These are phyloP conservation scores for Globodera rostochiensis DNA, from an alignment of 1,140 invertebrate species.

Conservation along the genomic window DNA sequence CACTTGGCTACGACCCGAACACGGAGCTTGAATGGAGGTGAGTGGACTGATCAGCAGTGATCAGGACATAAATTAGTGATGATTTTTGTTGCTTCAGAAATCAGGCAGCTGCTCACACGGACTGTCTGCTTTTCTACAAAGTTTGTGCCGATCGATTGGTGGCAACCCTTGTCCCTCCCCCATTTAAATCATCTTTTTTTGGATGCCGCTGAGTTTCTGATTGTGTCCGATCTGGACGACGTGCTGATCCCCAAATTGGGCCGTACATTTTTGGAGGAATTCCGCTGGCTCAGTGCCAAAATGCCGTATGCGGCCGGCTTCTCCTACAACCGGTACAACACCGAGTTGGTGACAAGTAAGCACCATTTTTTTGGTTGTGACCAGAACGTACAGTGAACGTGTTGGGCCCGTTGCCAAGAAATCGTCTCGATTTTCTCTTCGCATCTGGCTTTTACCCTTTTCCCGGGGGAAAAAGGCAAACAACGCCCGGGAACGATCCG, in stretches of 20 bases:
- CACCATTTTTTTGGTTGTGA: neutral
- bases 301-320: slow-evolving; percentile 50
- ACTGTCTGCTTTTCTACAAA: slow-evolving; percentile 62
- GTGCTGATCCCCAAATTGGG: slow-evolving; percentile 51
- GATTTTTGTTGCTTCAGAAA: slow-evolving; percentile 31
- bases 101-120: slow-evolving; percentile 64
- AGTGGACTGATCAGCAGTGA: neutral
- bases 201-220: slow-evolving; percentile 59
- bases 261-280: slow-evolving; percentile 53
- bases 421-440: too few relatives aligned
- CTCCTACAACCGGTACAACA: slow-evolving; percentile 54
- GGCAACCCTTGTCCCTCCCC: neutral
- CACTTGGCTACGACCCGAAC: slow-evolving; percentile 59
- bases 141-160: slow-evolving; percentile 31
- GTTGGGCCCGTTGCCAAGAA: too few relatives aligned
- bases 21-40: slow-evolving; percentile 54
- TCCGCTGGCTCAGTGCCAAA: slow-evolving; percentile 30
- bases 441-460: too few relatives aligned
- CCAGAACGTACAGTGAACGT: too few relatives aligned
- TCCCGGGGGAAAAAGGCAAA: too few relatives aligned
- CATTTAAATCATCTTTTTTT: slow-evolving; percentile 37
- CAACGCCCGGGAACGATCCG: too few relatives aligned
- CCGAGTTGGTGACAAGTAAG: slow-evolving; percentile 49
- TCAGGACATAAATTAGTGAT: slow-evolving; percentile 1
- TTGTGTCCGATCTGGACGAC: slow-evolving; percentile 58